Base-by-base conservation (phyloP, 1,140 invertebrate genomes). In the Orius laevigatus region DNA sequence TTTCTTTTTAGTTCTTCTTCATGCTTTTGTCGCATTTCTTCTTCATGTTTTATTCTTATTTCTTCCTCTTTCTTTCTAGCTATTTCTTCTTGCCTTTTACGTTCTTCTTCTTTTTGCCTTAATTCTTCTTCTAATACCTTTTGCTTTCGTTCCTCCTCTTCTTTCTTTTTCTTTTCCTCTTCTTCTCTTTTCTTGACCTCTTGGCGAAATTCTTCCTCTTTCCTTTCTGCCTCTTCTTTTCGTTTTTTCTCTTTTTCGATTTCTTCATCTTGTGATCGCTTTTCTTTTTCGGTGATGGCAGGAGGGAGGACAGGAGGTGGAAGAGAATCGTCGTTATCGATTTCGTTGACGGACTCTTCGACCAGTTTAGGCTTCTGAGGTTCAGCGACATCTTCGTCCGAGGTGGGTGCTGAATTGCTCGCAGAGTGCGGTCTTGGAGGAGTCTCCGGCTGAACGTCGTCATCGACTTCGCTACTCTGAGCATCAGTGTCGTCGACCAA, bases 111-210 rank as follows among this genome's bases (percentile, higher is more conserved):
- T 36, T 36, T 15, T 48, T 20, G 2, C 20, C 34, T 34, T 15
- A 9, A 15, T 36, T 36, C 20, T 15, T 20, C 36, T 14, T 36
- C 16, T 48, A n/a, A n/a, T n/a, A 16, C 36, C 16, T 38, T 20
- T 48, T 36, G 9, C 20, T 16, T 43, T 15, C 11, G 5, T 14
- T 43, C 18, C 20, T 43, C 18, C 41, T 43, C 20, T 19, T 34
- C 11, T 16, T 48, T 35, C n/a, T 48, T 34, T 48, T 35, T 48
- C 46, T 36, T 34, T 48, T 20, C 20, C 36, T 19, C 46, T 48
- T 36, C 36, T 19, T 36, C 16, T 48, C 15, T 15, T 10, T 48
- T 20, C 36, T 3, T 36, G 10, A 15, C 33, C 15, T 36, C 33
- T 48, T 20, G n/a, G n/a, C 33, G 14, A 36, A 8, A 11, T 16